Conservation (phyloP, 2,797 vertebrate genomes). For the Diplodus sargus region DNA sequence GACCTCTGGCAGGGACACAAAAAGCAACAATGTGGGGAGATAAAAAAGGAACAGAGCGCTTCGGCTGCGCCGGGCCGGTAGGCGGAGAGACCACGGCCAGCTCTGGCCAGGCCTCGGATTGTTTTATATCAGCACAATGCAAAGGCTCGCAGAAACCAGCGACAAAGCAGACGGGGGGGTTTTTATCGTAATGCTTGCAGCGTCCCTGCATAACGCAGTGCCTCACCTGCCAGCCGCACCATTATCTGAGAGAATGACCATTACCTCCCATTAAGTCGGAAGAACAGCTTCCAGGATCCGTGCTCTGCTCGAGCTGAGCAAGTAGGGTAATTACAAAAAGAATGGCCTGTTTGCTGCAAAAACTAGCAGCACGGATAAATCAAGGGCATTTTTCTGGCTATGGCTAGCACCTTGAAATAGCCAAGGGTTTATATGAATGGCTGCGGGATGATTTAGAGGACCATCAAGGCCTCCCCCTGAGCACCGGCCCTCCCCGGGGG, state of each 20-base stretch:
- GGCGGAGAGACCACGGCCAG: constrained; percentile 33
- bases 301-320: constrained; percentile 60
- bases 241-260: constrained; percentile 79
- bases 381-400: constrained; percentile 60
- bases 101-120: constrained; percentile 60
- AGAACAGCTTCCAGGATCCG: constrained; percentile 69
- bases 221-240: constrained; percentile 64
- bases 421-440: constrained; percentile 57
- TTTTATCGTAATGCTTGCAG: constrained; percentile 68
- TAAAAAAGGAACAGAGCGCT: constrained; percentile 47
- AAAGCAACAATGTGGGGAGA: constrained; percentile 60
- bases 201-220: constrained; percentile 58
- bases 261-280: constrained; percentile 81
- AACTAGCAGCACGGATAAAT: constrained; percentile 68
- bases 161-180: constrained; percentile 54
- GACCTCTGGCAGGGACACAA: constrained; percentile 67
- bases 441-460: constrained; percentile 75
- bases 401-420: constrained; percentile 48
- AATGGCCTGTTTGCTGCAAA: constrained; percentile 70
- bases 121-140: constrained; percentile 70
- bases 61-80: constrained; percentile 47
- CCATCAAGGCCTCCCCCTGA: constrained; percentile 48
- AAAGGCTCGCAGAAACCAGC: constrained; percentile 58
- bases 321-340: constrained; percentile 77
- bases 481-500: constrained; percentile 50